Evolutionary conservation across 2,113 vertebrate genomes (phyloP).

Genomic region (Rhipidura dahli): DNA sequence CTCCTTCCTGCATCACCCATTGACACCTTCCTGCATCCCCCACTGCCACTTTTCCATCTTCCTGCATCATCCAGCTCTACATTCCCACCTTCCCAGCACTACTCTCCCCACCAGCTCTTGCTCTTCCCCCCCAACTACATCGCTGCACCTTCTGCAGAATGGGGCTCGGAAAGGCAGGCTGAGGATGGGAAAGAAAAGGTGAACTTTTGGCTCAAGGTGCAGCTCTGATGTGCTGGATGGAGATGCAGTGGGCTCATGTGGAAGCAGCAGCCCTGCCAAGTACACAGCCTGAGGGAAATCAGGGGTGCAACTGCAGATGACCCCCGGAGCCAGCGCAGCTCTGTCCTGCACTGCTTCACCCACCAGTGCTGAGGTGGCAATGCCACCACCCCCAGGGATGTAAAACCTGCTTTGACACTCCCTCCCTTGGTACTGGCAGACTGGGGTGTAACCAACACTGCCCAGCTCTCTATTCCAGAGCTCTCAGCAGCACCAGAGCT

Average conservation of each 20-base stretch:
- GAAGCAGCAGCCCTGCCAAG: background rate
- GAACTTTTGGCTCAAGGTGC: constrained; percentile 23
- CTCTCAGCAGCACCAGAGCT: background rate
- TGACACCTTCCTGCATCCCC: background rate
- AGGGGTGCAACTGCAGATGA: background rate
- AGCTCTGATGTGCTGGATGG: constrained; percentile 5
- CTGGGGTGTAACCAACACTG: background rate
- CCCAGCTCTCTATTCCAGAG: background rate
- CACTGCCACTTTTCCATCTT: background rate
- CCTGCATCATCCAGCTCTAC: background rate
- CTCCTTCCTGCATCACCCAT: background rate
- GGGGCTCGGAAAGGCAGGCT: constrained; percentile 40
- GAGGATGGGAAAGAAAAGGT: constrained; percentile 21
- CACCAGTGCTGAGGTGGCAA: background rate
- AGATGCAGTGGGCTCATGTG: background rate
- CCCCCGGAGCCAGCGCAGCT: background rate
- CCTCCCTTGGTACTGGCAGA: background rate
- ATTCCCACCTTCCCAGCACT: background rate
- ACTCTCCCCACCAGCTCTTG: background rate
- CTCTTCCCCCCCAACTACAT: background rate
- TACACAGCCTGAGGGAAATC: background rate
- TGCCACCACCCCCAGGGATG: background rate
- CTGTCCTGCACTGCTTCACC: background rate
- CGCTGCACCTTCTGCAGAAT: constrained; percentile 45
- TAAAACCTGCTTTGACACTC: background rate